phyloP scores from a whole-genome alignment of 2,113 vertebrate species.

The Nothoprocta perdicaria region DNA sequence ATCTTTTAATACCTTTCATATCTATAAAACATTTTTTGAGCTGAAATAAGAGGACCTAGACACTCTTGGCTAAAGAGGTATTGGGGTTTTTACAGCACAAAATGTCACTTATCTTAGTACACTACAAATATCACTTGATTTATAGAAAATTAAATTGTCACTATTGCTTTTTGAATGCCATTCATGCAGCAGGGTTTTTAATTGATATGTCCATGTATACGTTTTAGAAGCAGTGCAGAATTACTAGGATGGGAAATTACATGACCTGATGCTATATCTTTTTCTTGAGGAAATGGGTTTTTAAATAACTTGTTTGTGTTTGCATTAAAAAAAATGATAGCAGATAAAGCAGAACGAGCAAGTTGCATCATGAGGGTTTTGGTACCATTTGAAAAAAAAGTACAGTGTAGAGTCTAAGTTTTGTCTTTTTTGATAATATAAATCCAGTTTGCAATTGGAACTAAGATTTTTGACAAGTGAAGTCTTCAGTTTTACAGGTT shows the following conservation, averaged over 20 bases:
- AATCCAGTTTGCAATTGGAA: not conserved
- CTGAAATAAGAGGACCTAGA: not conserved
- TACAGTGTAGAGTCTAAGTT: not conserved
- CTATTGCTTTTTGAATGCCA: not conserved
- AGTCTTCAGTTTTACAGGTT: not conserved
- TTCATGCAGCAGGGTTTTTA: not conserved
- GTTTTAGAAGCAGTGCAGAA: not conserved
- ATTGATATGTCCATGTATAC: rapidly evolving
- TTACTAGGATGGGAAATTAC: not conserved
- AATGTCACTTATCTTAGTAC: not conserved
- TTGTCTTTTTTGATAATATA: not conserved
- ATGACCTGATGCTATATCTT: not conserved
- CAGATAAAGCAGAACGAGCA: no score
- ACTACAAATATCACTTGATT: not conserved
- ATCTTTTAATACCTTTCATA: not conserved
- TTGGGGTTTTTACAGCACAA: not conserved
- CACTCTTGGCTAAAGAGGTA: not conserved
- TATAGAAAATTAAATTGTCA: not conserved
- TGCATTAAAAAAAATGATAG: rapidly evolving
- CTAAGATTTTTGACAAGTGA: not conserved
- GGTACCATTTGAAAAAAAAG: not conserved
- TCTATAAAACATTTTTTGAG: not conserved
- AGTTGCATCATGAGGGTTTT: not conserved
- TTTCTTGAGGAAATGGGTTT: not conserved
- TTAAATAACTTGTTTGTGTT: rapidly evolving